A percentile compares a stretch with the other conserved stretches of the same genome.
phyloP scores from a whole-genome alignment of 2,797 vertebrate species.

The Heteromormyrus szaboi region DNA sequence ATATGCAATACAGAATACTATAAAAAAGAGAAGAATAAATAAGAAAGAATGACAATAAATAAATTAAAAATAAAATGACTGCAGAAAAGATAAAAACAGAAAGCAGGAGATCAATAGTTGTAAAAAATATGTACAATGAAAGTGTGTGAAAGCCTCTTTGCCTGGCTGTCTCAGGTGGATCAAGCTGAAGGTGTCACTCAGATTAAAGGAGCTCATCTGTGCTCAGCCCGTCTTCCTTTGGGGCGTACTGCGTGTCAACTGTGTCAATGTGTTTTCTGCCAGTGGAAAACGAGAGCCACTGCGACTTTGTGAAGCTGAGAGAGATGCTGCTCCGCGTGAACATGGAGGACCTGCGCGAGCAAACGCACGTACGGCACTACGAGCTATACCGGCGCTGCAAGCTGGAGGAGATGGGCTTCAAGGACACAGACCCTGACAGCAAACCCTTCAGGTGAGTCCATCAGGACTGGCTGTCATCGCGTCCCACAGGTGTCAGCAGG shows the following conservation, averaged over 20 bases:
- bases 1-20: background rate
- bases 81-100: background rate
- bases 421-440: constrained; percentile 75
- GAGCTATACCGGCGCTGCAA: constrained; percentile 79
- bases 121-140: background rate
- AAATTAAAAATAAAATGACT: background rate
- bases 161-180: background rate
- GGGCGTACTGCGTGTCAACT: background rate
- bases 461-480: background rate
- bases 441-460: constrained; percentile 71
- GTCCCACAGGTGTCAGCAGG: background rate
- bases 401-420: constrained; percentile 80
- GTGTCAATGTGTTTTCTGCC: background rate
- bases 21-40: background rate
- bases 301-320: constrained; percentile 76
- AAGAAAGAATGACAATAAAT: background rate
- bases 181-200: background rate
- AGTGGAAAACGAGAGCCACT: constrained; percentile 80
- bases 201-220: background rate
- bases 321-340: constrained; percentile 80
- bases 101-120: background rate
- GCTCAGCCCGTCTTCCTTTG: background rate
- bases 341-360: constrained; percentile 78
- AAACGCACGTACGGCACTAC: constrained; percentile 75
- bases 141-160: background rate